Percentiles rank a stretch among this genome's conserved stretches.
phyloP scores from a whole-genome alignment of 2,113 vertebrate genomes.

The Tinamus guttatus region DNA sequence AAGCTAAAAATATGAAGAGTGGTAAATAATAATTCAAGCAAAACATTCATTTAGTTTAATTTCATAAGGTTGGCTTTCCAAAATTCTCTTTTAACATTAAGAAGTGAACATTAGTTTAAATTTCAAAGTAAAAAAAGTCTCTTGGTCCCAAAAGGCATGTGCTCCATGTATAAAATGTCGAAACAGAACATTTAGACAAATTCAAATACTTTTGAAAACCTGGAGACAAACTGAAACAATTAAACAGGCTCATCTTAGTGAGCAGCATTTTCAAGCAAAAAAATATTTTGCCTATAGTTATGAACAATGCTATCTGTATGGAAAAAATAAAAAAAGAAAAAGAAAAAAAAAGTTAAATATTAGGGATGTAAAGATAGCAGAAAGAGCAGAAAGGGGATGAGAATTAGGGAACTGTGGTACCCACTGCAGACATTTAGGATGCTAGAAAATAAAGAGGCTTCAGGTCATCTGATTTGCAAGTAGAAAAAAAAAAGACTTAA shows the following conservation, averaged over 20 bases:
- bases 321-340: background rate
- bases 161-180: background rate
- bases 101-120: background rate
- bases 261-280: background rate
- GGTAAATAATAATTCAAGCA: background rate
- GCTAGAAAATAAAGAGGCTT: background rate
- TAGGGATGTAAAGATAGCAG: background rate
- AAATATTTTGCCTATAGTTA: background rate
- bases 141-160: background rate
- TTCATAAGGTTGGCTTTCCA: background rate
- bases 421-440: background rate
- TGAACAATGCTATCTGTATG: fast-evolving
- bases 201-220: background rate
- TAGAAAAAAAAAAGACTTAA: background rate
- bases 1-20: background rate
- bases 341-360: background rate
- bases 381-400: background rate
- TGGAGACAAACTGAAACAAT: background rate
- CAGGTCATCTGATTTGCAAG: background rate
- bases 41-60: background rate
- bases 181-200: background rate
- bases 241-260: background rate
- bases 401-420: background rate
- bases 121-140: background rate
- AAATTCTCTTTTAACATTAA: background rate